Evolutionary conservation across 2,797 vertebrate species (phyloP), one percentile per base, ranked within the genome.

Genomic region (Mus caroli): DNA sequence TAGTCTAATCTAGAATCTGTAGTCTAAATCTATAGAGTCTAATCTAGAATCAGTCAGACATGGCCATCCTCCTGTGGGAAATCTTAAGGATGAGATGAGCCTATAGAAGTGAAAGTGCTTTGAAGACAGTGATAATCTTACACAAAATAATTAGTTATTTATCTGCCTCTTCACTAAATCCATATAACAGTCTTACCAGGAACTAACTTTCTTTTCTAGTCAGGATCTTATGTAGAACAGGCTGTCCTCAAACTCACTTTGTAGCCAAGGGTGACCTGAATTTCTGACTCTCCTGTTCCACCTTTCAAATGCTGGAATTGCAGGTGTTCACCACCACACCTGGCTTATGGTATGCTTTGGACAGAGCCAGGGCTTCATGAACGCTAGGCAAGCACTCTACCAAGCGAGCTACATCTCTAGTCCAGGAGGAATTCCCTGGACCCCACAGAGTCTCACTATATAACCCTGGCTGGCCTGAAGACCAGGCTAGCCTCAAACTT

Each of bases 141-240:
- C 71, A 40, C 3, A 84, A 90, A 95, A 88, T 50, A 56, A 58
- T 85, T 67, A 88, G 56, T 77, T 69, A 50, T 15, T 52, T 82
- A 88, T 17, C 43, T 94, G 54, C 14, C 24, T 84, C 58, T 37
- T 91, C 20, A 91, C 64, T 89, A 91, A 93, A 83, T 92, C 84
- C 9, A 92, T 31, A 9, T 40, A 80, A 85, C 28, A 89, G 7
- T 24, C 24, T 54, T 75, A 5, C 20, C n/a, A 83, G 13, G 43
- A 64, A 62, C 34, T 69, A 69, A 17, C 14, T 87, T 71, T 60
- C 37, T 64, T 31, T 31, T 26, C 69, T 28, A 22, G 12, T 62
- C 73, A 88, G 15, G 5, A 22, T 89, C 87, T 77, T 31, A 60
- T 46, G 19, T 76, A 62, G 56, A 60, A 22, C 19, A n/a, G 28